Conservation (phyloP, 2,888 invertebrate species). For the Helicoverpa assulta region DNA sequence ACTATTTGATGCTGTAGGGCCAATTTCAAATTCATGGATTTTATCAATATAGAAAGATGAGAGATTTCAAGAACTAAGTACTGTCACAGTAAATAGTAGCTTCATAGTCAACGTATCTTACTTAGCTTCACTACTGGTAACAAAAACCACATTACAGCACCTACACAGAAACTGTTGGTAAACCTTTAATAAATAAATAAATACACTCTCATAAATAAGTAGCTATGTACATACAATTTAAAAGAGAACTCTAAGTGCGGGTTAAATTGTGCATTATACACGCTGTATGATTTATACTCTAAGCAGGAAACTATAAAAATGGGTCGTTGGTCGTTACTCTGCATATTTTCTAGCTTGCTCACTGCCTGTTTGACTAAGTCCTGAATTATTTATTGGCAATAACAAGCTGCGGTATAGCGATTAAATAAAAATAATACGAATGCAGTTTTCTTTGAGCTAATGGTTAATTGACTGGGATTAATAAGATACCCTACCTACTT, state of each 20-base stretch:
- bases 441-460: conserved; percentile 13
- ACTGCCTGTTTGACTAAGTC: conserved; percentile 51
- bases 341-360: conserved; percentile 62
- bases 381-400: conserved; percentile 60
- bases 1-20: no score
- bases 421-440: conserved; percentile 39
- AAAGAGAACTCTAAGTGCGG: not conserved
- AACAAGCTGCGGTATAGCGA: conserved; percentile 36
- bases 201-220: no score
- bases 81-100: no score
- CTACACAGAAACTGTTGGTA: no score
- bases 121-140: no score
- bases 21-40: no score
- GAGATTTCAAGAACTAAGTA: no score
- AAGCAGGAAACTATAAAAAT: conserved; percentile 61
- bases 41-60: no score
- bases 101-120: no score
- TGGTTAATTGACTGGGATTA: conserved; percentile 1
- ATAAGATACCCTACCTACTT: not conserved
- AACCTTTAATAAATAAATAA: no score
- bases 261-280: conserved; percentile 24
- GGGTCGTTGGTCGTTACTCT: conserved; percentile 58
- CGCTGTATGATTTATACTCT: conserved; percentile 45
- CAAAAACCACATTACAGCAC: not conserved
- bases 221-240: not conserved